These are phyloP conservation scores for Donacobius atricapilla DNA, from an alignment of 2,113 vertebrate genomes.

Conservation along the genomic window DNA sequence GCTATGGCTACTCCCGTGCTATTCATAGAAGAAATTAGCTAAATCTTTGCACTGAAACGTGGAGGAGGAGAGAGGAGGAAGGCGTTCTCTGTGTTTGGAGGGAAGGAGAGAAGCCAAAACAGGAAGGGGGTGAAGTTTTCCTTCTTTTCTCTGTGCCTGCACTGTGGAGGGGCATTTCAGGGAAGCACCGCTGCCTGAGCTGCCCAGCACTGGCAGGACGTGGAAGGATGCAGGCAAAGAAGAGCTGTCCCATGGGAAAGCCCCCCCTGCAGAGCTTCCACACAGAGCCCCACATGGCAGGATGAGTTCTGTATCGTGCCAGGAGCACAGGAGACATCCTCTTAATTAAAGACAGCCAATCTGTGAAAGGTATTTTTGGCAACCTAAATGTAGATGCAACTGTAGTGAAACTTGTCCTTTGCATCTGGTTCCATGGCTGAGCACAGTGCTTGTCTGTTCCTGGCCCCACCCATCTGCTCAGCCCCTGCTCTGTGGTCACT, in stretches of 20 bases:
- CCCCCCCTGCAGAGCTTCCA: not conserved
- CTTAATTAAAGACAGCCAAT: conserved; percentile 54
- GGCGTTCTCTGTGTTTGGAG: conserved; percentile 1
- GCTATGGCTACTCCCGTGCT: conserved; percentile 71
- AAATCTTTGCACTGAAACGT: conserved; percentile 69
- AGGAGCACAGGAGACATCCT: conserved; percentile 22
- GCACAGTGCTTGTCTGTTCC: not conserved
- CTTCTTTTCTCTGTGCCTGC: not conserved
- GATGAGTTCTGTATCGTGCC: not conserved
- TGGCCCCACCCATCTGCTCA: not conserved
- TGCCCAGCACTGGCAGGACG: fast-evolving
- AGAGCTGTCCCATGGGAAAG: not conserved
- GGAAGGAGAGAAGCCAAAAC: conserved; percentile 51
- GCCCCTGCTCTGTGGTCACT: not conserved
- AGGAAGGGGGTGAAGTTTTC: conserved; percentile 38
- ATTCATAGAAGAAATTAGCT: conserved; percentile 70
- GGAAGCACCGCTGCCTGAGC: not conserved
- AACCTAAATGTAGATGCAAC: conserved; percentile 35
- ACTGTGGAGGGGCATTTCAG: not conserved
- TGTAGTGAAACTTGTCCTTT: conserved; percentile 26
- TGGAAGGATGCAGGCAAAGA: not conserved
- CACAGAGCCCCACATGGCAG: not conserved
- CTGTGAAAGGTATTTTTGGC: conserved; percentile 56
- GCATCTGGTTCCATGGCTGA: not conserved
- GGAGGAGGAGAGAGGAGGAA: conserved; percentile 63